Evolutionary conservation across 2,888 invertebrate species (phyloP), one percentile per base, ranked within the genome.

Genomic region (Cyaniris semiargus): DNA sequence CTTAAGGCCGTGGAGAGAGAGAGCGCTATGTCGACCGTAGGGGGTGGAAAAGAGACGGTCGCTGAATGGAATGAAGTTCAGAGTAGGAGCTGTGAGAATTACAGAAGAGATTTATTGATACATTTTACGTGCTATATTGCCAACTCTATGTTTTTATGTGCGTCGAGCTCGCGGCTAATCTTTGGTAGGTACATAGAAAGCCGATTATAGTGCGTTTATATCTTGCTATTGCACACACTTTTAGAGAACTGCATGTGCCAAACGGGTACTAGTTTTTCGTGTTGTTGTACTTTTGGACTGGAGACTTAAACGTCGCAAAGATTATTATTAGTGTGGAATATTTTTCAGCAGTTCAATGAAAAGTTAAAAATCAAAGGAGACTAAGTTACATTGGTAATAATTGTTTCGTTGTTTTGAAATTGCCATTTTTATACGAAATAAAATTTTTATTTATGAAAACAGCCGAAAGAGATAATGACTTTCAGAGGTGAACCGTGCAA

Each of bases 51-150:
- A 81, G 87, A 80, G 92, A 91, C 85, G 80, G 80, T 80, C 83
- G 88, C 83, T 87, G 84, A 88, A 89, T 89, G 92, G 92, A 93
- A 93, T 92, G 92, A 92, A 88, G 91, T 85, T 88, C 89, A 88
- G 88, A 88, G 87, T 86, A 85, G 86, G 85, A 88, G 88, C 90
- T 92, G 90, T 91, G 92, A 92, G 93, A 93, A 91, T 91, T 92
- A 92, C 93, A 89, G 88, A 92, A 92, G 89, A 89, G 89, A 91
- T 92, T 91, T 92, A 92, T 93, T 92, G 93, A 92, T 92, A 91
- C 91, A 90, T 89, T 86, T 89, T 86, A 91, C 89, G 90, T 91
- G 91, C 92, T 93, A 91, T 87, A 88, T 86, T 87, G 85, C 77
- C 84, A 83, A 84, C 85, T 85, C 85, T 84, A 83, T 81, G 60